phyloP scores from a whole-genome alignment of 64 coral and sea anemone genomes.

The Porites australiensis region DNA sequence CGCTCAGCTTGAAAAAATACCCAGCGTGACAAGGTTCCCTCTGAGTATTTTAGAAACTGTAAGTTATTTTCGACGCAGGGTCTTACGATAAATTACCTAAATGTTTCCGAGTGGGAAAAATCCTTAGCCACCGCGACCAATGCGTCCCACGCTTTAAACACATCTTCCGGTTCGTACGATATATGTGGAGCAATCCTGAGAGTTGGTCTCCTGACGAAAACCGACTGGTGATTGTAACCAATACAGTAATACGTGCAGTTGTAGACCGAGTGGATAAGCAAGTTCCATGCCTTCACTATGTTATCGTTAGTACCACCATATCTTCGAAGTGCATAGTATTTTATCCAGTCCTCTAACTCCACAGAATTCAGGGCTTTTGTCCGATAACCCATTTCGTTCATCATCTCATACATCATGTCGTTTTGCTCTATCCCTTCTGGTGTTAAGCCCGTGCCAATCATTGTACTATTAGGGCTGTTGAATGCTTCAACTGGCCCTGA shows the following conservation, averaged over 20 bases:
- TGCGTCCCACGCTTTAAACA: constrained; percentile 80
- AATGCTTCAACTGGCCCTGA: constrained; percentile 76
- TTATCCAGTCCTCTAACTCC: constrained; percentile 64
- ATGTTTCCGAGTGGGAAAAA: constrained; percentile 65
- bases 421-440: constrained; percentile 97
- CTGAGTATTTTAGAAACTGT: no score
- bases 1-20: no score
- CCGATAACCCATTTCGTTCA: constrained; percentile 98
- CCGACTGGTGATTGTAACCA: constrained; percentile 2
- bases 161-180: constrained; percentile 78
- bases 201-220: constrained; percentile 71
- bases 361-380: constrained; percentile 13
- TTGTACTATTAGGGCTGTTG: constrained; percentile 36
- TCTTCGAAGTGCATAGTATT: constrained; percentile 67
- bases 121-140: constrained; percentile 39
- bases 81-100: constrained; percentile 43
- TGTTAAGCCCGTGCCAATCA: constrained; percentile 93
- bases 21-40: no score
- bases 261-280: background rate
- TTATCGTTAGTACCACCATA: constrained; percentile 55
- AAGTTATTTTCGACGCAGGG: no score
- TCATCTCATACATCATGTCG: constrained; percentile 92
- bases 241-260: no score
- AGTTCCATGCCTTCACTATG: constrained; percentile 67
- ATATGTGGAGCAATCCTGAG: constrained; percentile 34